Conservation (phyloP, 2,888 invertebrate species). For the Eueremaeus valkanovi region DNA sequence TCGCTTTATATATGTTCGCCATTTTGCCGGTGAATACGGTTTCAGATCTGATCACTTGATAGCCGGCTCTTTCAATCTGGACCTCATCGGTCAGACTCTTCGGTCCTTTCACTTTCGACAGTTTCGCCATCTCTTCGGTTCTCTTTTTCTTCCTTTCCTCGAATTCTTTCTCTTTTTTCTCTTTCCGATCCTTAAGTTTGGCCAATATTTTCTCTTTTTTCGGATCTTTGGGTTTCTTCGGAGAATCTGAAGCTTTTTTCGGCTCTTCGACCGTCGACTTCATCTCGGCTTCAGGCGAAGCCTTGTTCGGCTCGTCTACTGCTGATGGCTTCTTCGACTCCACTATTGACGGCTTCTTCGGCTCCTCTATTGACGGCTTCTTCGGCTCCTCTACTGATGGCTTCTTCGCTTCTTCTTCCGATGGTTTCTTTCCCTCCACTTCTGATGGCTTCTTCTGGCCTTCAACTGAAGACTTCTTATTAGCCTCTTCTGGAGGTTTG, state of each 20-base stretch:
- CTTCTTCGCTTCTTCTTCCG: neutral
- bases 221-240: neutral
- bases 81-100: neutral
- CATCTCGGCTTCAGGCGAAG: neutral
- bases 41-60: neutral
- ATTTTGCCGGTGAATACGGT: neutral
- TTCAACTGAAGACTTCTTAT: too few species aligned
- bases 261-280: neutral
- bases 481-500: neutral
- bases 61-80: neutral
- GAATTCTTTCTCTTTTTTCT: neutral
- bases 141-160: neutral
- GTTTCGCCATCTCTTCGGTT: neutral
- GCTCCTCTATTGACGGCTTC: neutral
- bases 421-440: too few species aligned
- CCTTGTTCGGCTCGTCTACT: neutral
- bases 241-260: neutral
- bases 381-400: neutral
- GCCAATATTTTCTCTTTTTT: neutral
- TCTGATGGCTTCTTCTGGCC: too few species aligned
- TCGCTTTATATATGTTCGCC: neutral
- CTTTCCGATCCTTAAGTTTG: neutral
- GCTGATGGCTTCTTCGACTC: neutral
- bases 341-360: neutral
- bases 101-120: neutral